Conservation (phyloP, 2,888 invertebrate genomes). For the Stictocephala bisonia region DNA sequence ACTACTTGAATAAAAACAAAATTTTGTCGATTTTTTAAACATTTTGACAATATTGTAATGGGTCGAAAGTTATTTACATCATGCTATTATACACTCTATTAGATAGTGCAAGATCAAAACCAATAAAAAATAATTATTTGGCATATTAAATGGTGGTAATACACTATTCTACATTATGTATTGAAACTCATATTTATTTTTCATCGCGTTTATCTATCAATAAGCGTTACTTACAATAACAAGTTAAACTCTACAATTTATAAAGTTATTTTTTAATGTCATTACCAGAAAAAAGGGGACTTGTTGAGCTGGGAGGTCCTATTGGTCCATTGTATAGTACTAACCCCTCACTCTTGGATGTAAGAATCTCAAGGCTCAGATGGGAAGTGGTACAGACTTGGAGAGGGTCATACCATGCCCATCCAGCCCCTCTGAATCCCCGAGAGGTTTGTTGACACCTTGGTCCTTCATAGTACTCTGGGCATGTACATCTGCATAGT, state of each 20-base stretch:
- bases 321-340: constrained; percentile 97
- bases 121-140: too few species aligned
- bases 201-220: too few species aligned
- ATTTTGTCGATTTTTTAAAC: too few species aligned
- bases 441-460: constrained; percentile 96
- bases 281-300: background rate
- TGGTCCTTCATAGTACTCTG: constrained; percentile 91
- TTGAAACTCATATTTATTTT: too few species aligned
- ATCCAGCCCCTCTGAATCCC: constrained; percentile 93
- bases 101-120: too few species aligned
- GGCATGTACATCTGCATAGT: constrained; percentile 90
- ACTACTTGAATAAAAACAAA: too few species aligned
- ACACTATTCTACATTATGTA: too few species aligned
- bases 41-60: too few species aligned
- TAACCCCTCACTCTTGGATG: constrained; percentile 88
- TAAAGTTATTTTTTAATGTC: background rate
- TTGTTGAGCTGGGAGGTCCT: too few species aligned
- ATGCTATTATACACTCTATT: too few species aligned
- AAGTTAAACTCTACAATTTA: background rate
- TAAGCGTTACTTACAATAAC: background rate
- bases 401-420: constrained; percentile 97
- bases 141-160: too few species aligned
- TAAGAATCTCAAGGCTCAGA: constrained; percentile 94
- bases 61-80: too few species aligned
- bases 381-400: constrained; percentile 97